Conservation (phyloP, 2,113 vertebrate species). For the Syrmaticus mikado region DNA sequence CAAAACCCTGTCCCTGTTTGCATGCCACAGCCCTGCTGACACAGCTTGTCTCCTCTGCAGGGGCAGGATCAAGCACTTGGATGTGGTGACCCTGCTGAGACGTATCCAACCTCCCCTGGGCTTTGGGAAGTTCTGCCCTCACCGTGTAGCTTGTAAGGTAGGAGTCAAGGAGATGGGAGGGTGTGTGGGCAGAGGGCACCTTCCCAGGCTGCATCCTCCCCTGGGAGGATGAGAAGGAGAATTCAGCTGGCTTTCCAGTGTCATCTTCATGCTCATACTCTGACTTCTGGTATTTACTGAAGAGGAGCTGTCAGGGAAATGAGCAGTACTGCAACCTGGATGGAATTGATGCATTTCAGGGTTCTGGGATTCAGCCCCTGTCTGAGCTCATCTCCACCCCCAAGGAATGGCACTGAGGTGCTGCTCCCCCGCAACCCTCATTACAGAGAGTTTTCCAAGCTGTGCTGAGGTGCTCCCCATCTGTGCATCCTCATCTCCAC, state of each 20-base stretch:
- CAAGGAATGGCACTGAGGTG: background rate
- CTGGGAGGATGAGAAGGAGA: background rate
- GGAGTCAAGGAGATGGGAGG: background rate
- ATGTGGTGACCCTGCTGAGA: constrained; percentile 95
- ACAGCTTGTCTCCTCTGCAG: constrained; percentile 66
- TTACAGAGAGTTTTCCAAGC: background rate
- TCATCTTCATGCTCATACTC: background rate
- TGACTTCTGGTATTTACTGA: background rate
- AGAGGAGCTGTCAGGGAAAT: background rate
- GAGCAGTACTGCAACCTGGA: background rate
- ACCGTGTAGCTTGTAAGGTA: constrained; percentile 96
- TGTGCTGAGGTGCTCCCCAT: background rate
- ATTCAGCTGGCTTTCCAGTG: background rate
- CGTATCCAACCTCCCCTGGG: constrained; percentile 95
- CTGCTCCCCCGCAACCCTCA: background rate
- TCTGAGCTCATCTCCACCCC: background rate
- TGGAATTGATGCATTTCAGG: background rate
- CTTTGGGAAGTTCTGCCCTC: constrained; percentile 98
- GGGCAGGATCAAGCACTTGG: constrained; percentile 96
- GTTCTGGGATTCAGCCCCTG: background rate
- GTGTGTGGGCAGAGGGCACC: background rate
- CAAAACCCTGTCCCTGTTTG: rapidly evolving
- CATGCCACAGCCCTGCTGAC: background rate
- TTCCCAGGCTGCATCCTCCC: background rate
- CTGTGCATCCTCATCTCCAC: background rate